Evolutionary conservation across 2,797 vertebrate species (phyloP), one percentile per base, ranked within the genome.

Genomic region (Tangara arthus): DNA sequence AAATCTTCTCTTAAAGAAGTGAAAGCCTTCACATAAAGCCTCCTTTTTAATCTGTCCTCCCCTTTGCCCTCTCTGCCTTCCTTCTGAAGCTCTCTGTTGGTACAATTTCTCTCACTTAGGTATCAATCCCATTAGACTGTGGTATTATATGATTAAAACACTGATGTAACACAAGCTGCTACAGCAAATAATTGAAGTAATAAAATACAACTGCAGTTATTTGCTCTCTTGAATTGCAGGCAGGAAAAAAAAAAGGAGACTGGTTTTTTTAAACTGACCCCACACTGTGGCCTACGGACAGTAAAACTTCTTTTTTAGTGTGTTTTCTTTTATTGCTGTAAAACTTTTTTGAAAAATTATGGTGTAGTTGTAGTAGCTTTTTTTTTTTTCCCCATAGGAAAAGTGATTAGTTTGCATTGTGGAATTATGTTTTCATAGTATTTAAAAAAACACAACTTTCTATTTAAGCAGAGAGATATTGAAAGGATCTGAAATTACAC

Each of bases 151-250:
- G 89, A 80, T 95, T 95, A 95, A 93, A 94, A 94, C 87, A 86
- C 47, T 93, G 95, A 96, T 94, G 91, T 92, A 95, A 88, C 79
- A 86, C 84, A 87, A 94, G 85, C 91, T 94, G 87, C 88, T 95
- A 61, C 90, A 95, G 80, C 87, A 96, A 96, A 96, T 97, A 95
- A 96, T 96, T 93, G 91, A 91, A 96, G 93, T 83, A 92, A 95
- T 96, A 94, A 96, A 97, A 95, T 93, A 95, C 87, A 89, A 94
- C 68, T 87, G 87, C 84, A 95, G 82, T 93, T 95, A 94, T 93
- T 95, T 91, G 75, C 69, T 95, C 57, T 65, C 72, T 85, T 75
- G 65, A 92, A 87, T 91, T 87, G 79, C 65, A 92, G 72, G 55
- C 79, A 95, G 91, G 4, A 28, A 28, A 69, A 73, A 79, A 73